phyloP scores from a whole-genome alignment of 2,888 invertebrate species.

The Salticus scenicus region DNA sequence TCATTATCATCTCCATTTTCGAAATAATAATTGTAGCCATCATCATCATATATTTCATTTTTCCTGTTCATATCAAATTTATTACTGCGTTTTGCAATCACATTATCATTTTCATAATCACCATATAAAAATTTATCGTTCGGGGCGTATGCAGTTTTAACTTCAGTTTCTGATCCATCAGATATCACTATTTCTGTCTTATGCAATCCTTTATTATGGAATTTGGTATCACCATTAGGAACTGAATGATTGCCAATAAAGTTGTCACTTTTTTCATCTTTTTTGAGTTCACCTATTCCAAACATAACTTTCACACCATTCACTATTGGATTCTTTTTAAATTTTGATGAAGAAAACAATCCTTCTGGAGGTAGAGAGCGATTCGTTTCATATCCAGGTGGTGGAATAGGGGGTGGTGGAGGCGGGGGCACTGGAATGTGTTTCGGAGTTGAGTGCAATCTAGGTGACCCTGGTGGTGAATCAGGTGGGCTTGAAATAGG shows the following conservation, averaged over 20 bases:
- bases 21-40: constrained; percentile 24
- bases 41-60: not conserved
- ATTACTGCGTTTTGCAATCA: constrained; percentile 32
- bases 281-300: constrained; percentile 41
- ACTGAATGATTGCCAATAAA: not conserved
- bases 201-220: constrained; percentile 19
- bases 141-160: constrained; percentile 39
- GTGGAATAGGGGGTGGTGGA: constrained; percentile 38
- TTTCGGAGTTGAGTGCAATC: constrained; percentile 54
- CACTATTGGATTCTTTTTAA: constrained; percentile 61
- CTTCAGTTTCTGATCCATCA: constrained; percentile 52
- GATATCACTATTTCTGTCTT: constrained; percentile 51
- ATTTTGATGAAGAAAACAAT: constrained; percentile 42
- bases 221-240: not conserved
- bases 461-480: constrained; percentile 56
- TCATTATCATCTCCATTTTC: constrained; percentile 33
- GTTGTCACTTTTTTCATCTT: constrained; percentile 2
- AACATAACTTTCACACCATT: constrained; percentile 71
- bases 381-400: constrained; percentile 8
- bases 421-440: constrained; percentile 44
- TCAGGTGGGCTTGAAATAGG: constrained; percentile 34
- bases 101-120: constrained; percentile 22
- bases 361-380: constrained; percentile 32
- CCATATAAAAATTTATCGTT: constrained; percentile 52
- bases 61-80: not conserved